phyloP scores from a whole-genome alignment of 2,888 invertebrate species.

The Spisula subtruncata region DNA sequence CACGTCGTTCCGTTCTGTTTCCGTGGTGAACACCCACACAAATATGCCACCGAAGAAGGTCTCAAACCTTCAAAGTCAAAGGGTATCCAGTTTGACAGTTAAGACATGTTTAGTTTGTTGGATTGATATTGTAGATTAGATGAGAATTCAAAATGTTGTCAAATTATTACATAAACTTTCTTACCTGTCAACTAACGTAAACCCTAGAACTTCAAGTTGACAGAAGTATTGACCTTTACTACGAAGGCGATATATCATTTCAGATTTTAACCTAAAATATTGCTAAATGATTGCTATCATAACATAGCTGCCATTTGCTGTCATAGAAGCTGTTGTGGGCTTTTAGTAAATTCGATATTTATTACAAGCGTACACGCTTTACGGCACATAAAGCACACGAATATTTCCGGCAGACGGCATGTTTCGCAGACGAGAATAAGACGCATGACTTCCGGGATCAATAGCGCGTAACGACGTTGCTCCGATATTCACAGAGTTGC shows the following conservation, averaged over 20 bases:
- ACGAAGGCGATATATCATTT: not conserved
- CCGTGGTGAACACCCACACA: too few relatives aligned
- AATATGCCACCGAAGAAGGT: too few relatives aligned
- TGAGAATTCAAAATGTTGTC: not conserved
- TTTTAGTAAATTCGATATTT: constrained; percentile 5
- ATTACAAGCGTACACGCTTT: not conserved
- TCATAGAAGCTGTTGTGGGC: not conserved
- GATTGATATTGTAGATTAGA: not conserved
- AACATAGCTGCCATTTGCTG: not conserved
- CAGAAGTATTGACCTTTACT: not conserved
- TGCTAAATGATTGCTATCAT: not conserved
- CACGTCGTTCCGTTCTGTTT: too few relatives aligned
- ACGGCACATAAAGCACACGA: not conserved
- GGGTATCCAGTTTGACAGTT: too few relatives aligned
- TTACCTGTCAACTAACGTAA: not conserved
- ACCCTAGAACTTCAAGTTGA: not conserved
- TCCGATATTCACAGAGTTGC: not conserved
- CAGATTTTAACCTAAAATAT: not conserved
- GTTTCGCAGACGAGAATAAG: constrained; percentile 12
- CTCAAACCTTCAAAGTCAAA: too few relatives aligned
- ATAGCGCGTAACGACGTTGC: not conserved
- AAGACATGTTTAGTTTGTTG: too few relatives aligned
- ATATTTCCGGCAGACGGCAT: not conserved
- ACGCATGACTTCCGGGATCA: constrained; percentile 1
- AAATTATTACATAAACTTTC: not conserved